phyloP scores from a whole-genome alignment of 2,113 vertebrate species.

The Tauraco erythrolophus region DNA sequence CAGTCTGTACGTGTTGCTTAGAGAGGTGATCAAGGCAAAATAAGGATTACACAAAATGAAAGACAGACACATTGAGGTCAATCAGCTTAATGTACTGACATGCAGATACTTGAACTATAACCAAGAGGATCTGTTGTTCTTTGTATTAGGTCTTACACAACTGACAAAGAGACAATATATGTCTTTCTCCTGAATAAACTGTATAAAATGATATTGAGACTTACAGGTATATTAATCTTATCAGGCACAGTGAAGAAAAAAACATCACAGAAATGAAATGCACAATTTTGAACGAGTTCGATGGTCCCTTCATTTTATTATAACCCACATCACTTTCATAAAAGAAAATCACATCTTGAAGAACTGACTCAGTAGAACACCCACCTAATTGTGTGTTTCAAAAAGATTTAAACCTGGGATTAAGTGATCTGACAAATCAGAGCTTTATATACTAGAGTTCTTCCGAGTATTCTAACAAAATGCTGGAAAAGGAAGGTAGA shows the following conservation, averaged over 20 bases:
- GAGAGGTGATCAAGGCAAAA: neutral
- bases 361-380: neutral
- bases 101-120: neutral
- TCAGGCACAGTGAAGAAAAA: neutral
- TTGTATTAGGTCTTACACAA: neutral
- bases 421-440: neutral
- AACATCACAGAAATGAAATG: neutral
- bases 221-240: neutral
- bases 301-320: conserved; percentile 6
- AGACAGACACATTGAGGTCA: neutral
- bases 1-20: neutral
- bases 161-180: neutral
- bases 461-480: neutral
- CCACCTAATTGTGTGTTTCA: conserved; percentile 14
- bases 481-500: neutral
- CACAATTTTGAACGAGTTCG: neutral
- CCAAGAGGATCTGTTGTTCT: neutral
- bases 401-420: conserved; percentile 2
- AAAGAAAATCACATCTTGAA: conserved; percentile 11
- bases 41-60: neutral
- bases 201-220: neutral
- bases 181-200: neutral
- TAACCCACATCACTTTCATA: neutral
- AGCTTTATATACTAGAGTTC: neutral
- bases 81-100: neutral